phyloP scores from a whole-genome alignment of 2,797 vertebrate species.

The Aselliscus stoliczkanus region DNA sequence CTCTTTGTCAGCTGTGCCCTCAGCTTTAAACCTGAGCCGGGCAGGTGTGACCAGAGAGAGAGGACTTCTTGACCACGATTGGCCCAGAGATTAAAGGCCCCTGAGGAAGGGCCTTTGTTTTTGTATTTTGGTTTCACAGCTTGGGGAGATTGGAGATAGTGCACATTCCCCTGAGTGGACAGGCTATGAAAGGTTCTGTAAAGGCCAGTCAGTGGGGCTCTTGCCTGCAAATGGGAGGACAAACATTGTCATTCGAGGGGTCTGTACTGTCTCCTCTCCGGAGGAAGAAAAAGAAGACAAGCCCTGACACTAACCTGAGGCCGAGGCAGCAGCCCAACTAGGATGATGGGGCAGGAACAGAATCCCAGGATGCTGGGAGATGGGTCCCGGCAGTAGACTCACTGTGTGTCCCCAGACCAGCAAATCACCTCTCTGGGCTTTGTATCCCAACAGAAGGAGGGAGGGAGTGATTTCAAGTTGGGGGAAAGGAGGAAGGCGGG shows the following conservation, averaged over 20 bases:
- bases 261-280: not conserved
- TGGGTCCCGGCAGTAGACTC: not conserved
- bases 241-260: not conserved
- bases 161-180: slow-evolving; percentile 8
- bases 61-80: not conserved
- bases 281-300: not conserved
- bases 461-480: not conserved
- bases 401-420: not conserved
- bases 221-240: not conserved
- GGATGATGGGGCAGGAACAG: not conserved
- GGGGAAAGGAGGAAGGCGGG: not conserved
- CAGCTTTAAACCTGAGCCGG: slow-evolving; percentile 44
- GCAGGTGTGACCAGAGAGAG: slow-evolving; percentile 44
- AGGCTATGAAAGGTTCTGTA: not conserved
- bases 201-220: not conserved
- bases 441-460: not conserved
- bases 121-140: slow-evolving; percentile 61
- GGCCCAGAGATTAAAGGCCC: slow-evolving; percentile 52
- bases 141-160: slow-evolving; percentile 43
- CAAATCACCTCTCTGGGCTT: not conserved
- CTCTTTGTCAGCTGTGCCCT: slow-evolving; percentile 43
- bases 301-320: not conserved
- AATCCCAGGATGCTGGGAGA: not conserved
- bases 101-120: slow-evolving; percentile 58
- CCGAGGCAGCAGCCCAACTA: not conserved